Base-by-base conservation (phyloP, 2,888 invertebrate genomes). In the Eretmocerus hayati region DNA sequence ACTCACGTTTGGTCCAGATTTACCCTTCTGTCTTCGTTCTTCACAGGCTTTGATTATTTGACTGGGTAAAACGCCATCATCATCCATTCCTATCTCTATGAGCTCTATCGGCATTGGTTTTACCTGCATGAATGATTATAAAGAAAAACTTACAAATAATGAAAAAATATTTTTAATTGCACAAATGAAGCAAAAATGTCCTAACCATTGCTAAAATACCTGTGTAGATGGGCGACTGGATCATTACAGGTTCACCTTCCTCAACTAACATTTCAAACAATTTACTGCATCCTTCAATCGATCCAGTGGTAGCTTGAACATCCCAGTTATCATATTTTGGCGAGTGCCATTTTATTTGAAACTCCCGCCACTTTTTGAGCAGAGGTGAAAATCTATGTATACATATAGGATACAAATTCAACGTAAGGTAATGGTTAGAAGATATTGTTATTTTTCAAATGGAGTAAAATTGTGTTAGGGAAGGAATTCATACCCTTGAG, bases 221-320 rank as follows among this genome's bases (percentile, higher is more conserved):
- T 1, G 84, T 74, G 62, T 87, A 89, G 0, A 82, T 70, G 4
- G 82, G 87, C 59, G 79, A 75, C 46, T 83, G 84, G 11, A 85
- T 75, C 53, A 89, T 65, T 8, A 89, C 72, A 0, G 83, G 76
- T 55, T 87, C 85, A 0, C 83, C 84, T 2, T 76, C 76, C 32
- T 80, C 76, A 2, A 88, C 59, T 30, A 83, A 65, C 73, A 87
- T 77, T 55, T 88, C 86, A 38, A 87, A 75, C 30, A 83, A 75
- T 66, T 83, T 84, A 67, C 81, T 81, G 50, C 87, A 79, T 1
- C 82, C 88, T 61, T 88, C 86, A 65, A 87, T 86, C 1, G 84
- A 81, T 1, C 89, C 90, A 50, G 78, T 77, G 0, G 84, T 84
- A 13, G 88, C 74, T 11, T 83, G 62, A 0, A 87, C 61, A 45